Evolutionary conservation across 2,797 vertebrate genomes (phyloP), one percentile per base, ranked within the genome.

Genomic region (Echiichthys vipera): DNA sequence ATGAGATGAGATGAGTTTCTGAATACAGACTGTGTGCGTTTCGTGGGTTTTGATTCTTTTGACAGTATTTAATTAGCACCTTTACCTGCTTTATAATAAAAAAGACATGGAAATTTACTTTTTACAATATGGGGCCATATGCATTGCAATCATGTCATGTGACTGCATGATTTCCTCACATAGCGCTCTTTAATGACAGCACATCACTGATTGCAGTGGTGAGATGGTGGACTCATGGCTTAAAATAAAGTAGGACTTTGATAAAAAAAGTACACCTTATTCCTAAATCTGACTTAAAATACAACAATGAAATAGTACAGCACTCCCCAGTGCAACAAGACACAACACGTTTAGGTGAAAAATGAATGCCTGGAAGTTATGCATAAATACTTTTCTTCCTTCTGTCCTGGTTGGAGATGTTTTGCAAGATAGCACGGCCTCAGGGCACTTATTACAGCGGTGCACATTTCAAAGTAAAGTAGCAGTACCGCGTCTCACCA

Each of bases 291-390:
- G 37, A 42, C 17, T 71, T 10, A 73, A 71, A 66, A 62, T 7
- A 7, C 24, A n/a, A 29, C 68, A 32, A 24, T 56, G 14, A 34
- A 50, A 62, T 32, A 42, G 30, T 6, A 25, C 32, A n/a, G 1
- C 40, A 22, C 10, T 34, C 63, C 69, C 12, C 10, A 17, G 40
- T 42, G 45, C 42, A 65, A 62, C 86, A 75, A 84, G 79, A 71
- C 42, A 6, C 32, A 68, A 80, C 93, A 92, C 54, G 92, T 87
- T 69, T 13, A 43, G 27, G 71, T 65, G 36, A 70, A 81, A 76
- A 74, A 72, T 15, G 18, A 78, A 66, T 46, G 65, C 80, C 74
- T 85, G 59, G 30, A 20, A 86, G 89, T 83, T 84, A 78, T 73
- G 80, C 68, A 77, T 70, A 45, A 80, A 62, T 62, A 58, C 43